phyloP scores from a whole-genome alignment of 2,888 invertebrate species.

The Dicranocentrus wangi region DNA sequence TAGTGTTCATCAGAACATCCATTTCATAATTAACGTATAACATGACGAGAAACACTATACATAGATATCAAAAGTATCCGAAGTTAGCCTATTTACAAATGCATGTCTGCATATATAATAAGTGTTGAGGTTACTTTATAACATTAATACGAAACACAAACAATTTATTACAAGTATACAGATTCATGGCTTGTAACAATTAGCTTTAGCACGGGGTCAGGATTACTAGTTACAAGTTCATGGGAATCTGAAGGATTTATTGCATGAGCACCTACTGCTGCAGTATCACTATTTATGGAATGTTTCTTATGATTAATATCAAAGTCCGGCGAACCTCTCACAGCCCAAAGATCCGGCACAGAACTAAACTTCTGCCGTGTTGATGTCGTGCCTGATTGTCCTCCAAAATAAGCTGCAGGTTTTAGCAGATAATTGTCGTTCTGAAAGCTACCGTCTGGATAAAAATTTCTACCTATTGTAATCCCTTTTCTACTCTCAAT shows the following conservation, averaged over 20 bases:
- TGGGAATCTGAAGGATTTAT: conserved; percentile 49
- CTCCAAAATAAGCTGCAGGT: conserved; percentile 46
- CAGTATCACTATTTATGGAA: conserved; percentile 67
- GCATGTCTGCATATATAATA: no score
- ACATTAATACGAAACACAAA: no score
- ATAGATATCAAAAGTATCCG: no score
- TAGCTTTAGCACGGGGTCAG: conserved; percentile 68
- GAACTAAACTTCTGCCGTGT: conserved; percentile 65
- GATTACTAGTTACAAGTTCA: conserved; percentile 38
- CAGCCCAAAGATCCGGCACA: conserved; percentile 70
- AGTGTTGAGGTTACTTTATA: no score
- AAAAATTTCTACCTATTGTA: conserved; percentile 12
- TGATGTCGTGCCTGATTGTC: conserved; percentile 30
- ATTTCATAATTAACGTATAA: background rate
- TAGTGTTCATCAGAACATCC: no score
- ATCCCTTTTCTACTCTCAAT: conserved; percentile 27
- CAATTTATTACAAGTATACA: conserved; percentile 64
- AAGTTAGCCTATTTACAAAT: no score
- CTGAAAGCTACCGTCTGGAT: background rate
- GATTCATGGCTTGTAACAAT: conserved; percentile 69
- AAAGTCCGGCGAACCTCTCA: conserved; percentile 63
- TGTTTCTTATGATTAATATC: conserved; percentile 63
- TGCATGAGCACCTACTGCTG: conserved; percentile 45
- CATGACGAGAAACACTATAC: background rate
- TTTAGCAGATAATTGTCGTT: conserved; percentile 44